Evolutionary conservation across 92 coral and sea anemone genomes (phyloP).

Genomic region (Zoanthus gigantus): DNA sequence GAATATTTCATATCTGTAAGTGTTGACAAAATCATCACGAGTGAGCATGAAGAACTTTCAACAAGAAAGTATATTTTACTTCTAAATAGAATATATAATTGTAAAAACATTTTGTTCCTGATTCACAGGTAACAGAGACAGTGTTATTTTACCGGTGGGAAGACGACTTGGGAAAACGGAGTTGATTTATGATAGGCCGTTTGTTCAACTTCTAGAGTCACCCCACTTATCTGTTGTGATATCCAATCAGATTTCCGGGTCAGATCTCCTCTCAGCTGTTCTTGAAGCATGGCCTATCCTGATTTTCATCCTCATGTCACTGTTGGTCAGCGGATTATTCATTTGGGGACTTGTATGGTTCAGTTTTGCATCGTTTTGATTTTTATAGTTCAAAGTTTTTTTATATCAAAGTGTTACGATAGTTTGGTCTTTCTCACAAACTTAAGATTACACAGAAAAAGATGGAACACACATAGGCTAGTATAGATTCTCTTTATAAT

Average conservation of each 20-base stretch:
- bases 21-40: too few species aligned
- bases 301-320: constrained; percentile 80
- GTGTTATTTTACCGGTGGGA: constrained; percentile 79
- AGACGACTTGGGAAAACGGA: constrained; percentile 52
- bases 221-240: constrained; percentile 87
- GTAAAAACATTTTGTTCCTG: background rate
- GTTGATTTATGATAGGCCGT: constrained; percentile 66
- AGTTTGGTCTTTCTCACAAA: too few species aligned
- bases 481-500: too few species aligned
- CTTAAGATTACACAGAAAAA: too few species aligned
- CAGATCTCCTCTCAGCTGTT: constrained; percentile 84
- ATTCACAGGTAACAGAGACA: constrained; percentile 3
- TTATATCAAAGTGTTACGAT: too few species aligned
- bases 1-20: too few species aligned
- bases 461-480: too few species aligned
- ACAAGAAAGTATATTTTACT: too few species aligned
- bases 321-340: constrained; percentile 84
- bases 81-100: too few species aligned
- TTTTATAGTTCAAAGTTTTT: background rate
- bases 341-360: constrained; percentile 84
- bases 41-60: too few species aligned
- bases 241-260: constrained; percentile 78
- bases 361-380: background rate
- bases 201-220: constrained; percentile 80
- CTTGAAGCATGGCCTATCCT: constrained; percentile 94